These are phyloP conservation scores for Ceratothoa steindachneri DNA, from an alignment of 2,888 invertebrate species.

Conservation along the genomic window DNA sequence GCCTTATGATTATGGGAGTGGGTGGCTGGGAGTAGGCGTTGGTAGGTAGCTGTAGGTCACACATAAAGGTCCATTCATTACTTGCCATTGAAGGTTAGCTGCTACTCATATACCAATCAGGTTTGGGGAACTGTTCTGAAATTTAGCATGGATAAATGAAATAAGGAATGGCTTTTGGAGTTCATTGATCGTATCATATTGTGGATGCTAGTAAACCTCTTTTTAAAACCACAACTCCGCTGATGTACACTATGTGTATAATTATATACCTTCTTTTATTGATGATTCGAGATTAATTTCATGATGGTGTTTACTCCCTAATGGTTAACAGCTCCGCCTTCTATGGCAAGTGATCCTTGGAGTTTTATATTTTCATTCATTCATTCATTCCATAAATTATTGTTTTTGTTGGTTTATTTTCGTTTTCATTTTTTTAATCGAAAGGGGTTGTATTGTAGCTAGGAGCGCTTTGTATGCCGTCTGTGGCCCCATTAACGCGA, in stretches of 20 bases:
- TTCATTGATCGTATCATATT: no score
- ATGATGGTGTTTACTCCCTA: neutral
- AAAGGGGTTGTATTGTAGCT: conserved; percentile 16
- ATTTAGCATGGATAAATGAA: conserved; percentile 34
- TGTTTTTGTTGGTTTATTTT: conserved; percentile 23
- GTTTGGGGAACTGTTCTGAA: conserved; percentile 26
- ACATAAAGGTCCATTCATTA: conserved; percentile 23
- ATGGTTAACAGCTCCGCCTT: neutral
- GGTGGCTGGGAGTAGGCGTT: conserved; percentile 35
- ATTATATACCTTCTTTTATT: neutral
- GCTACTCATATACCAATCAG: conserved; percentile 15
- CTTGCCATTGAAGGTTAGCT: conserved; percentile 33
- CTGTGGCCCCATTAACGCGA: neutral
- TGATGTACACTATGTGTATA: no score
- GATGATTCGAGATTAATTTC: neutral
- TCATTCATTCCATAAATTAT: conserved; percentile 44
- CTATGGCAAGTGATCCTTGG: neutral
- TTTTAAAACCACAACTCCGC: no score
- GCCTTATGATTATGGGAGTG: conserved; percentile 47
- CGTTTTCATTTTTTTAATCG: conserved; percentile 28
- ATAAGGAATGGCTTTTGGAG: no score
- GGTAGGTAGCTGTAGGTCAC: conserved; percentile 37
- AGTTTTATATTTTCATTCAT: neutral
- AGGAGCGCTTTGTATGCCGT: conserved; percentile 13
- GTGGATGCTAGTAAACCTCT: no score